A percentile compares a stretch with the other conserved stretches of the same genome.
phyloP scores from a whole-genome alignment of 2,113 vertebrate genomes.

The Oophaga pumilio region DNA sequence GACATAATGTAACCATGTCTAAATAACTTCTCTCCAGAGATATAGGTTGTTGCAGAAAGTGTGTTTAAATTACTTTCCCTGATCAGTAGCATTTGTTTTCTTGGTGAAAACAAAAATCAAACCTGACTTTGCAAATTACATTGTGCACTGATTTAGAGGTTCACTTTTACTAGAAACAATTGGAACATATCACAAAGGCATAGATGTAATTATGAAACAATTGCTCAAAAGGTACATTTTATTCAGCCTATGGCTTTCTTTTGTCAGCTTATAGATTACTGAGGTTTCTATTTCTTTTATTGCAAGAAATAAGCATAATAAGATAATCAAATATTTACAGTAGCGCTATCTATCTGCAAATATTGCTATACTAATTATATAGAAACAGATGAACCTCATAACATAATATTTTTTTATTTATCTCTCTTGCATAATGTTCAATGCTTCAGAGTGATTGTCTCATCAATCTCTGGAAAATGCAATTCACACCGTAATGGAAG shows the following conservation, averaged over 20 bases:
- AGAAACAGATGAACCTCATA: neutral
- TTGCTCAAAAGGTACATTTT: conserved; percentile 32
- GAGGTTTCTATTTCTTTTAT: neutral
- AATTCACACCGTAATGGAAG: conserved; percentile 28
- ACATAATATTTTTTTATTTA: neutral
- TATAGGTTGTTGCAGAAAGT: neutral
- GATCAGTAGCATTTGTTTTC: conserved; percentile 14
- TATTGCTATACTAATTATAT: neutral
- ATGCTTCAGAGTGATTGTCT: conserved; percentile 36
- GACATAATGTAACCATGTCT: neutral
- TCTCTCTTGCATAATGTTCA: neutral
- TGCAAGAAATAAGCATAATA: no score
- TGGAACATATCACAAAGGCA: conserved; percentile 23
- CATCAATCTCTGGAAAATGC: conserved; percentile 49
- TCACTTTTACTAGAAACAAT: conserved; percentile 35
- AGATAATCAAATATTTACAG: no score
- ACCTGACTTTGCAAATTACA: conserved; percentile 48
- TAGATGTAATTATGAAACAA: conserved; percentile 41
- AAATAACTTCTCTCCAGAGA: neutral
- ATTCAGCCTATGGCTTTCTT: conserved; percentile 38
- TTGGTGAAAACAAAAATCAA: conserved; percentile 24
- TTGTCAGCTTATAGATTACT: conserved; percentile 3
- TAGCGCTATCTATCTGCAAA: neutral
- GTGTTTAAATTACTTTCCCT: conserved; percentile 1
- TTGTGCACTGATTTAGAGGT: neutral